Evolutionary conservation across 2,888 invertebrate genomes (phyloP), one percentile per base, ranked within the genome.

Genomic region (Beris chalybata): DNA sequence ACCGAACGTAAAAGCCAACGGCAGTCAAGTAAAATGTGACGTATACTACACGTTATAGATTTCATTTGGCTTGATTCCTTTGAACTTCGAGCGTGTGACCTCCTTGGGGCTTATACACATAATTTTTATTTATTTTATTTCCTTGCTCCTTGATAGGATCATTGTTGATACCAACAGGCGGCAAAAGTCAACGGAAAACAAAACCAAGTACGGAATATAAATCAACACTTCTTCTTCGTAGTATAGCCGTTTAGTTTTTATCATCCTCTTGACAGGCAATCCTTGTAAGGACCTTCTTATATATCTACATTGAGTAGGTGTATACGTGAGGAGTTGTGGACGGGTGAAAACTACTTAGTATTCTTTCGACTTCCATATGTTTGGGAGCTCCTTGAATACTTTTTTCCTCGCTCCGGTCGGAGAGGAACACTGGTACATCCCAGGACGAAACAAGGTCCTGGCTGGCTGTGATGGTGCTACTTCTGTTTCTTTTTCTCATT

Each of bases 91-190:
- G 48, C 31, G 48, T 59, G 58, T 59, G 48, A 44, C 22, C 57
- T 48, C 32, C 31, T 38, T 13, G 48, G 48, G n/a, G 55, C 57
- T 57, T 22, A 53, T 30, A 29, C 48, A 59, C 48, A 59, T 59
- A 47, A 59, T 59, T 59, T 59, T 59, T 38, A 7, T 38, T 38
- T 7, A 59, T 59, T 59, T 59, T 59, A 7, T 38, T 38, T 38
- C 5, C 9, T 5, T 38, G 38, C 38, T 38, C 38, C 38, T 59
- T 59, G 58, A 59, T 59, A 59, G 58, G 58, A 47, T 59, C 58
- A 59, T 59, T 59, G 58, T 59, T 59, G 58, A 48, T 59, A 59
- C 58, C 58, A 59, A 59, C 58, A 59, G 58, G 58, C 58, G 48
- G 47, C 58, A 47, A 59, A 47, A 59, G 47, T 59, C 58, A 59